Evolutionary conservation across 2,888 invertebrate species (phyloP).

Genomic region (Drosophila cracens): DNA sequence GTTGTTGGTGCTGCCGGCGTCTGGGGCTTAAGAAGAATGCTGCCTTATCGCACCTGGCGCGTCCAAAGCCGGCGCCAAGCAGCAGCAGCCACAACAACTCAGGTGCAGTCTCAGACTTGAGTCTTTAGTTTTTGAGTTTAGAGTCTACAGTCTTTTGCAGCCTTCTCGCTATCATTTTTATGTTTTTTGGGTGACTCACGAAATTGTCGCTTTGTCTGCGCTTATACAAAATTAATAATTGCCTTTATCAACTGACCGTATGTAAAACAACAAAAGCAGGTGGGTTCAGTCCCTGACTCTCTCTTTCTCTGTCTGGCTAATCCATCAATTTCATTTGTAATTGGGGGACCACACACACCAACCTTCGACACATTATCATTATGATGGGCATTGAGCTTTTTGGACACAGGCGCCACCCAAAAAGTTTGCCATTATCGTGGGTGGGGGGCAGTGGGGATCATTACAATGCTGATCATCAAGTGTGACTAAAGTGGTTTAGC

Average conservation of each 20-base stretch:
- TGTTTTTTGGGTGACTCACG: slow-evolving; percentile 72
- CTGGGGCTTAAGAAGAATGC: slow-evolving; percentile 72
- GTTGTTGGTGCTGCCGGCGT: slow-evolving; percentile 50
- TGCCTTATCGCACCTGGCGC: slow-evolving; percentile 76
- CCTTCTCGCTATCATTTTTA: slow-evolving; percentile 56
- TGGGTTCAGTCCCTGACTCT: slow-evolving; percentile 25
- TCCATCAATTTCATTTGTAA: slow-evolving; percentile 60
- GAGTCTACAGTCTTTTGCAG: slow-evolving; percentile 5
- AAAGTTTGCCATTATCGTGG: slow-evolving; percentile 69
- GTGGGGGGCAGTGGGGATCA: slow-evolving; percentile 10
- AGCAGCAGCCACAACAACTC: slow-evolving; percentile 48
- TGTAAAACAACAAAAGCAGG: slow-evolving; percentile 63
- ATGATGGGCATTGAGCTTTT: slow-evolving; percentile 45
- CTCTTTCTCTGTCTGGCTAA: slow-evolving; percentile 39
- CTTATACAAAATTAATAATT: slow-evolving; percentile 74
- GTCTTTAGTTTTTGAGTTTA: background rate
- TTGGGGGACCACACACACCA: slow-evolving; percentile 58
- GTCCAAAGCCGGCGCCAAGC: slow-evolving; percentile 72
- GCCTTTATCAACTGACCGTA: slow-evolving; percentile 64
- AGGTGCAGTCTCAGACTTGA: slow-evolving; percentile 58
- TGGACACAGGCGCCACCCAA: slow-evolving; percentile 64
- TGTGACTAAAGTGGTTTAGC: slow-evolving; percentile 84
- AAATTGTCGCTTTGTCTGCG: slow-evolving; percentile 51
- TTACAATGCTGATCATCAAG: slow-evolving; percentile 80
- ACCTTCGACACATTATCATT: slow-evolving; percentile 19